Evolutionary conservation across 2,797 vertebrate species (phyloP), one percentile per base, ranked within the genome.

Genomic region (Periophthalmus magnuspinnatus): DNA sequence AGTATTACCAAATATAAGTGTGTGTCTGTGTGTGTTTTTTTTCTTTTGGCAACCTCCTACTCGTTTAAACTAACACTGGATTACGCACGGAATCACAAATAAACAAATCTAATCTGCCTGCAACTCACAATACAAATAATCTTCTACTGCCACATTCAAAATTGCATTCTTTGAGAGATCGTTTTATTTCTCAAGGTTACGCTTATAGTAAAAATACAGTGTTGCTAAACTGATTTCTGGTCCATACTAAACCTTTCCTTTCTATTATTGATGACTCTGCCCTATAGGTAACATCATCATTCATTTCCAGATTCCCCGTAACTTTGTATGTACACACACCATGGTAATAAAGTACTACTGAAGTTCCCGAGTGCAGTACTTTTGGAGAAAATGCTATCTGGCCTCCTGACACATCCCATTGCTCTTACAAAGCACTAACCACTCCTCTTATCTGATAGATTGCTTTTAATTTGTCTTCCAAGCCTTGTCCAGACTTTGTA

Each of bases 391-490:
- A 60, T 36, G 1, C 57, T 71, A 67, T 81, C 76, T 59, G 55
- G 55, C 67, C 55, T 48, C 48, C 2, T 68, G 75, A 69, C 71
- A 66, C 36, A 52, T 76, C 68, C 56, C 74, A 62, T 58, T 74
- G 38, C 50, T 68, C 67, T 81, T 68, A 21, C 68, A 6, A 65
- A 71, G 72, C 79, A 22, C 70, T 28, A 0, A 70, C 71, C 16
- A 5, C 63, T 8, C 32, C 21, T 65, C 65, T 79, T 67, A 84
- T 85, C 80, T 80, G 70, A 77, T 66, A 24, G 66, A 87, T 71
- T 52, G 2, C 14, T 70, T 78, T 80, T 77, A 76, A 86, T 84
- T 84, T 79, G 58, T 78, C 78, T 82, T 69, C 81, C 24, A 38
- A 28, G 78, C 65, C 65, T 32, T 68, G 71, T 19, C 47, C 72